Evolutionary conservation across 2,113 vertebrate genomes (phyloP).

Genomic region (Melanocharis versteri): DNA sequence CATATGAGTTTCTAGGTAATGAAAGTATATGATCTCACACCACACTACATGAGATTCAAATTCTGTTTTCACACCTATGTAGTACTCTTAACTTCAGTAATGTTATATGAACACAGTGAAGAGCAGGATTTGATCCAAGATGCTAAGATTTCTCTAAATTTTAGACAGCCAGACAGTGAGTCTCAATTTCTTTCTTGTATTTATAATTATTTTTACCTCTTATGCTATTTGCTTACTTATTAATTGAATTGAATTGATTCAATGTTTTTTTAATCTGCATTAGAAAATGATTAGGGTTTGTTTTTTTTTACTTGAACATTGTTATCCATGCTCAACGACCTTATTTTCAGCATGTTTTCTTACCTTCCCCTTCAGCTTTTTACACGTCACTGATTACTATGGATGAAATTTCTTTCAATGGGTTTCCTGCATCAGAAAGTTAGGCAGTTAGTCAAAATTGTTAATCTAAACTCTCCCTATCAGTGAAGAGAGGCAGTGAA

Average conservation of each 20-base stretch:
- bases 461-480: neutral
- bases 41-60: neutral
- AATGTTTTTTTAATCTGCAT: neutral
- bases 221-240: neutral
- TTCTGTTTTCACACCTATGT: neutral
- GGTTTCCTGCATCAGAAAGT: neutral
- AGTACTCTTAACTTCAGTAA: neutral
- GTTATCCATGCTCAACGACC: neutral
- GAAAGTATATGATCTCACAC: neutral
- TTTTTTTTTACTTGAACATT: neutral
- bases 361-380: neutral
- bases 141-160: neutral
- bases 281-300: neutral
- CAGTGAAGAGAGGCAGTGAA: neutral
- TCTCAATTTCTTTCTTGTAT: neutral
- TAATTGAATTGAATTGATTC: neutral
- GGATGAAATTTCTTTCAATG: neutral
- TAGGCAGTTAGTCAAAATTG: neutral
- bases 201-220: neutral
- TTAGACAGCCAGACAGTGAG: neutral
- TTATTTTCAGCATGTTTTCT: neutral
- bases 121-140: neutral
- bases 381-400: neutral
- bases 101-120: neutral
- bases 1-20: neutral